Base-by-base conservation (phyloP, 2,888 invertebrate genomes). In the Lithophane ornitopus region DNA sequence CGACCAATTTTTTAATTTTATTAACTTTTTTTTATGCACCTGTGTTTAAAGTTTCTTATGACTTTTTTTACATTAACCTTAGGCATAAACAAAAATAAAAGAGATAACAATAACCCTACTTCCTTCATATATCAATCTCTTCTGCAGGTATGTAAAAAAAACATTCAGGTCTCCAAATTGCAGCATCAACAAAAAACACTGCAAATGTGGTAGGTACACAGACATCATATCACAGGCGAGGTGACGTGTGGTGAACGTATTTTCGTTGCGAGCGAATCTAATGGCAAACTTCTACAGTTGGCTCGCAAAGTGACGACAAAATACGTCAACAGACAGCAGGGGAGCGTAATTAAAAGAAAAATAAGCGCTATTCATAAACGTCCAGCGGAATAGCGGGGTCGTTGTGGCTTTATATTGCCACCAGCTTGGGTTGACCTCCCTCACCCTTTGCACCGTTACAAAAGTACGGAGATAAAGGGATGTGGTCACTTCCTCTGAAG, bases 351-450 rank as follows among this genome's bases (percentile, higher is more conserved):
- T 96, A 96, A 96, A 96, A 96, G 96, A 96, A 96, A 96, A 95
- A 96, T 95, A 96, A 95, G 93, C 90, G 92, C 94, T 93, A 96
- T 96, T 96, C 95, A 96, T 96, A 95, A 95, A 95, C 90, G 96
- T 96, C 96, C 88, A 85, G 87, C 88, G 91, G 91, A 93, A 95
- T 94, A 92, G 94, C 93, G 88, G 89, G 92, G 92, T 92, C 93
- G 93, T 91, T 89, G 92, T 86, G 91, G 92, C 89, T 92, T 95
- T 94, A 94, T 93, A 93, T 91, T 87, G 86, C 90, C 80, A 86
- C 96, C 95, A 93, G 82, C 76, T 74, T 74, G 80, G 49, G 72
- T 44, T 84, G 95, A 91, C 78, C 94, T 86, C 67, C 84, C 85
- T 78, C 67, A 76, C 80, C 90, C 87, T 74, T 80, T 78, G 70